Evolutionary conservation across 2,797 vertebrate genomes (phyloP).

Genomic region (Gephyroberyx darwinii): DNA sequence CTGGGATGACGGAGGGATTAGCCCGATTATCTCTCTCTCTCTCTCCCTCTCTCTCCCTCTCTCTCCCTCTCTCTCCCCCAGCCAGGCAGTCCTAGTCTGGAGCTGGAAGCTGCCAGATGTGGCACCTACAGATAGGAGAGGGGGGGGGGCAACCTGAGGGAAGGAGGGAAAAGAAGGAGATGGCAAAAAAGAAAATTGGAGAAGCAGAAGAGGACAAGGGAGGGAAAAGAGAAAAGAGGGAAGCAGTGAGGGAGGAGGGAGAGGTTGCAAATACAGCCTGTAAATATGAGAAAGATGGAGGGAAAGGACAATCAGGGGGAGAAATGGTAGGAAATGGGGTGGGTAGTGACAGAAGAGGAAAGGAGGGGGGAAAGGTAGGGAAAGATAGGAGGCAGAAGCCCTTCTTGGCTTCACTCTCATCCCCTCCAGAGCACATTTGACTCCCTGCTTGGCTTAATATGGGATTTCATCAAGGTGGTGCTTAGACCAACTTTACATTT

Average conservation of each 20-base stretch:
- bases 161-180: constrained; percentile 10
- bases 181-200: background rate
- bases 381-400: constrained; percentile 67
- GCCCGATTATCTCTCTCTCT: constrained; percentile 82
- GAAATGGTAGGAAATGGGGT: constrained; percentile 63
- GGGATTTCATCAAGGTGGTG: constrained; percentile 77
- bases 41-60: constrained; percentile 35
- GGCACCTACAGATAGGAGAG: constrained; percentile 73
- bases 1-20: constrained; percentile 86
- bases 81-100: constrained; percentile 71
- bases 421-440: constrained; percentile 69
- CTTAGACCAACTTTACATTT: constrained; percentile 78
- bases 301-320: constrained; percentile 14
- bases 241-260: constrained; percentile 21
- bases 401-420: constrained; percentile 69
- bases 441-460: constrained; percentile 71
- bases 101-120: constrained; percentile 81
- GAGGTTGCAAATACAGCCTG: constrained; percentile 52
- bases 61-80: constrained; percentile 53
- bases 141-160: constrained; percentile 54
- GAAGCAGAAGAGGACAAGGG: constrained; percentile 18
- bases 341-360: constrained; percentile 68
- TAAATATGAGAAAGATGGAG: constrained; percentile 11
- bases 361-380: constrained; percentile 28
- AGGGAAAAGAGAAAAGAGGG: constrained; percentile 20